Evolutionary conservation across 2,797 vertebrate species (phyloP).

Genomic region (Peromyscus melanophrys): DNA sequence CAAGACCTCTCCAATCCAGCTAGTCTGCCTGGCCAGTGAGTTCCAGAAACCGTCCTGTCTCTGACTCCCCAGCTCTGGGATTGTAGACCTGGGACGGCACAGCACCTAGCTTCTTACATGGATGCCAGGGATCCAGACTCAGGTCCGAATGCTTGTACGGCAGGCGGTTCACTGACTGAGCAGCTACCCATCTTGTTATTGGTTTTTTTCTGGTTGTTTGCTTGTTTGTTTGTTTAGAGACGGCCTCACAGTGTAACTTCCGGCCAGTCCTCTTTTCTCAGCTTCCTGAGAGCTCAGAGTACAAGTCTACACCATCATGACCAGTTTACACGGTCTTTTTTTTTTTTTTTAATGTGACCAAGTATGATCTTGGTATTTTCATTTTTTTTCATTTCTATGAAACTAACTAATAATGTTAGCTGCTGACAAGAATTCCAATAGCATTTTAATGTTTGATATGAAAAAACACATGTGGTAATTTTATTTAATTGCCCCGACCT

Average conservation of each 20-base stretch:
- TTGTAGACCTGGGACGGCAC: not conserved
- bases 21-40: not conserved
- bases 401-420: not conserved
- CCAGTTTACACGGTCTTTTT: not conserved
- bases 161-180: not conserved
- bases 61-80: not conserved
- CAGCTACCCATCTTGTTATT: not conserved
- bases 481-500: not conserved
- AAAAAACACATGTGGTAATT: not conserved
- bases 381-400: not conserved
- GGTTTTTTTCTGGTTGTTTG: not conserved
- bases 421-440: not conserved
- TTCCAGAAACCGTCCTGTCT: not conserved
- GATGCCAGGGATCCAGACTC: not conserved
- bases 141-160: not conserved
- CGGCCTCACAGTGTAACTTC: not conserved
- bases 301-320: not conserved
- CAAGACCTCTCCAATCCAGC: not conserved
- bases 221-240: not conserved
- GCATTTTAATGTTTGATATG: not conserved
- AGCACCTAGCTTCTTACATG: no score
- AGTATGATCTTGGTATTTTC: not conserved
- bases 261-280: not conserved
- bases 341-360: not conserved
- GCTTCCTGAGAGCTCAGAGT: not conserved